Conservation (phyloP, 2,113 vertebrate genomes). For the Bucco capensis region DNA sequence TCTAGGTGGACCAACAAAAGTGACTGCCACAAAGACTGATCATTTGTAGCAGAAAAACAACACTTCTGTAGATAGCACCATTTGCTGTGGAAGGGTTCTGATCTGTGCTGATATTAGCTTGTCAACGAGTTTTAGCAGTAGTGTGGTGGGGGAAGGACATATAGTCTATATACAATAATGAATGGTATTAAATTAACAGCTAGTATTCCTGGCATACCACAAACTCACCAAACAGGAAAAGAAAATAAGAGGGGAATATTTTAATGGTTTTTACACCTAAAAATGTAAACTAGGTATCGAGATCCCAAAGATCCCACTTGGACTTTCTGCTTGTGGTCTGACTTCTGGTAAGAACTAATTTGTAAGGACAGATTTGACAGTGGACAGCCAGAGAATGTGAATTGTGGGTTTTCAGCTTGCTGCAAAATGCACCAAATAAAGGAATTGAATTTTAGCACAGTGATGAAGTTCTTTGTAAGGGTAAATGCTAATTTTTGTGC, state of each 20-base stretch:
- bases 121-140: background rate
- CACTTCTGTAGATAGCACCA: background rate
- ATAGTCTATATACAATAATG: background rate
- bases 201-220: background rate
- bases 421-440: background rate
- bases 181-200: background rate
- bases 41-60: background rate
- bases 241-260: background rate
- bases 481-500: background rate
- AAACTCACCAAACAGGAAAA: constrained; percentile 15
- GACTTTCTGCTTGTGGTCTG: constrained; percentile 22
- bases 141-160: background rate
- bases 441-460: background rate
- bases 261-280: constrained; percentile 9
- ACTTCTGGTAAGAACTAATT: background rate
- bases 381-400: background rate
- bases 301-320: background rate
- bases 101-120: background rate
- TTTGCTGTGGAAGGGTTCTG: background rate
- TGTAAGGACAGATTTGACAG: background rate
- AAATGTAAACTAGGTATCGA: constrained; percentile 11
- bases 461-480: background rate
- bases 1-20: background rate
- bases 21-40: background rate
- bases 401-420: background rate